These are phyloP conservation scores for Steinernema carpocapsae DNA, from an alignment of 2,888 invertebrate genomes.

Conservation along the genomic window DNA sequence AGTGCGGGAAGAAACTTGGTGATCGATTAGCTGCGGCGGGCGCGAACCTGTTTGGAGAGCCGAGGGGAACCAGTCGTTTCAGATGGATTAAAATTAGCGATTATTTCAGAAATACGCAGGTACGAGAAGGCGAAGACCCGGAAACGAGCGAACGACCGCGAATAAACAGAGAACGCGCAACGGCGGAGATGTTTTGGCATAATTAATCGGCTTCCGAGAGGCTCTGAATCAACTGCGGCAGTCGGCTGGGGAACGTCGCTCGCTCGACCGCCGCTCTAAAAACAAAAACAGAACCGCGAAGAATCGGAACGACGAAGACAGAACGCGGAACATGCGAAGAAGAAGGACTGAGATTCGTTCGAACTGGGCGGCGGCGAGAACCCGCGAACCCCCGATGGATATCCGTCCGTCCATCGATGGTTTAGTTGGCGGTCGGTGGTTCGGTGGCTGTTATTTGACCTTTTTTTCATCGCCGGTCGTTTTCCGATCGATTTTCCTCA, in stretches of 20 bases:
- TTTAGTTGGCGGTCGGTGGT: too few species aligned
- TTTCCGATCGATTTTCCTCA: constrained; percentile 31
- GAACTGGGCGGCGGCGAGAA: not conserved
- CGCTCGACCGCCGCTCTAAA: not conserved
- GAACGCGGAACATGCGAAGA: not conserved
- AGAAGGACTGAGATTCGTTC: not conserved
- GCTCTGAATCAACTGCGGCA: not conserved
- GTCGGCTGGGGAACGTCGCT: not conserved
- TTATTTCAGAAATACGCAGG: not conserved
- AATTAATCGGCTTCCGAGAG: constrained; percentile 21
- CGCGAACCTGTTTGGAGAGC: constrained; percentile 31
- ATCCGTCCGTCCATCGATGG: constrained; percentile 13
- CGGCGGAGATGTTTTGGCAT: constrained; percentile 4
- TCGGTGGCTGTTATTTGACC: constrained; percentile 27
- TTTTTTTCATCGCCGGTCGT: constrained; percentile 24
- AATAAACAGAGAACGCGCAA: constrained; percentile 5
- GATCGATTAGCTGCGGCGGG: not conserved
- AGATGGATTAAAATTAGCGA: not conserved
- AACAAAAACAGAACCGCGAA: constrained; percentile 22
- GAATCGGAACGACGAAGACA: constrained; percentile 13
- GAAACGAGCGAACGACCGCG: not conserved
- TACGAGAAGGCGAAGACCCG: not conserved
- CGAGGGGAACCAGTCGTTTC: constrained; percentile 14
- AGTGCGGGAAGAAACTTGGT: constrained; percentile 14
- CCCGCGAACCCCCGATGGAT: constrained; percentile 24